Evolutionary conservation across 2,888 invertebrate species (phyloP).

Genomic region (Syritta pipiens): DNA sequence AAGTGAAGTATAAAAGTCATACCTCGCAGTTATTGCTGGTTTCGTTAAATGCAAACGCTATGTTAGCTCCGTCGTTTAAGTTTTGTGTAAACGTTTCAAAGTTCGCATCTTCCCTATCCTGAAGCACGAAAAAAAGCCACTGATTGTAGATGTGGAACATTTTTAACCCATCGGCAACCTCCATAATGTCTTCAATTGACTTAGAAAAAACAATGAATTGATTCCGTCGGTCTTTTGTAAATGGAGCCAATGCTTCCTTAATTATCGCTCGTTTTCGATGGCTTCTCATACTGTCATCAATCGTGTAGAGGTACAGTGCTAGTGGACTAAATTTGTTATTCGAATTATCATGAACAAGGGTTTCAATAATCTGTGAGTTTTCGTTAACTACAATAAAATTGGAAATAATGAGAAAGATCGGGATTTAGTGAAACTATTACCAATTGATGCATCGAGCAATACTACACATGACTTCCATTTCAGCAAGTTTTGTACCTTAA

Average conservation of each 20-base stretch:
- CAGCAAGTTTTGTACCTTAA: conserved; percentile 84
- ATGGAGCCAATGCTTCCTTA: conserved; percentile 72
- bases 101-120: conserved; percentile 79
- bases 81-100: conserved; percentile 81
- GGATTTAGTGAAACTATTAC: conserved; percentile 84
- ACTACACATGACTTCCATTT: conserved; percentile 87
- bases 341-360: conserved; percentile 75
- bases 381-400: conserved; percentile 70
- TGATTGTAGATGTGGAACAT: conserved; percentile 87
- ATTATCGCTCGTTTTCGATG: conserved; percentile 74
- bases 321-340: conserved; percentile 75
- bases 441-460: conserved; percentile 86
- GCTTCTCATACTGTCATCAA: conserved; percentile 74
- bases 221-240: conserved; percentile 72
- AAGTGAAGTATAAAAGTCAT: conserved; percentile 63
- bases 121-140: conserved; percentile 89
- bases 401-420: accelerated
- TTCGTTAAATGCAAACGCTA: conserved; percentile 87
- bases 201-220: conserved; percentile 76
- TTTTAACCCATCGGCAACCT: conserved; percentile 83
- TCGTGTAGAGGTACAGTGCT: conserved; percentile 75
- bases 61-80: conserved; percentile 88
- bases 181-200: conserved; percentile 82
- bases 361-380: conserved; percentile 75
- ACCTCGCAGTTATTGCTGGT: conserved; percentile 83